Evolutionary conservation across 2,888 invertebrate species (phyloP), one percentile per base, ranked within the genome.

Genomic region (Andrena minutula): DNA sequence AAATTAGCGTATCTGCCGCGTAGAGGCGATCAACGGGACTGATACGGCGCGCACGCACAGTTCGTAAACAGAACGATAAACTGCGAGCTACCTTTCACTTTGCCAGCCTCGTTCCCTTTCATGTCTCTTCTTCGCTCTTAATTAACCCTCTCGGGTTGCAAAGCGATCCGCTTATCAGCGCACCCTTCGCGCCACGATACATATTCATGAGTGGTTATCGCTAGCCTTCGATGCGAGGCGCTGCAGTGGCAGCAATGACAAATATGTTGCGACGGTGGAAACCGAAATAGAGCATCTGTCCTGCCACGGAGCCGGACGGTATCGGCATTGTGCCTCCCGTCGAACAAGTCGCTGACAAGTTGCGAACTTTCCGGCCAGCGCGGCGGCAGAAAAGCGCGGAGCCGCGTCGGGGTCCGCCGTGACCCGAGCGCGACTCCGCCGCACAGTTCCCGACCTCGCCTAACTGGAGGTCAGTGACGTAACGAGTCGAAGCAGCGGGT

Each of bases 401-500:
- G 63, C 8, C 49, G 74, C 63, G 32, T 69, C 20, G 73, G 7
- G 47, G 28, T 69, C 41, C 66, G 58, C 79, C 64, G 78, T 76
- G 83, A 87, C 78, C 78, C 61, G 83, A 70, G 75, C 78, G 66
- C 71, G 10, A 56, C 30, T 35, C 74, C 64, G 79, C 72, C 73
- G 81, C 81, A 84, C 81, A 64, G 84, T 77, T 88, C 86, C 89
- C 88, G 89, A 89, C 89, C 90, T 88, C 89, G 82, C 87, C 79
- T 89, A 91, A 90, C 90, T 86, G 84, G 88, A 90, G 90, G 89
- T 90, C 90, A 84, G 85, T 89, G 88, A 88, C 86, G 89, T 87
- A 88, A 90, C 79, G 80, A 79, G 63, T 26, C 70, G 53, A 41
- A 56, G 26, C 60, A 30, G 76, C 64, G 41, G 73, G 70, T 69